phyloP scores from a whole-genome alignment of 2,797 vertebrate species.

The Ciconia nigra region DNA sequence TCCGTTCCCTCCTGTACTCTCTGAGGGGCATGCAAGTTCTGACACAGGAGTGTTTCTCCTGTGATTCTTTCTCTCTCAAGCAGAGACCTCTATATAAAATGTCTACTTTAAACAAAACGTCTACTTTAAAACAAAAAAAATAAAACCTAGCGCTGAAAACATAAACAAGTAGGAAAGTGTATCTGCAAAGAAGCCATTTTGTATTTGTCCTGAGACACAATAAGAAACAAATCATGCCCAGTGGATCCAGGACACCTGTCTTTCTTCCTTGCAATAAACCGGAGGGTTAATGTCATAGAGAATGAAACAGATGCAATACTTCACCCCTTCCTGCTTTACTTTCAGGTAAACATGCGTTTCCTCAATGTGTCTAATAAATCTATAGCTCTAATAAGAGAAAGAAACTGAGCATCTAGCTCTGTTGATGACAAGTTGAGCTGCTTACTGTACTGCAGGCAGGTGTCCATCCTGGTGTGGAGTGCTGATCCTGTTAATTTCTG shows the following conservation, averaged over 20 bases:
- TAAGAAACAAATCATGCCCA: not conserved
- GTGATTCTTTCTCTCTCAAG: not conserved
- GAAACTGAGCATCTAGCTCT: not conserved
- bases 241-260: not conserved
- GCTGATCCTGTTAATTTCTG: conserved; percentile 72
- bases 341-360: not conserved
- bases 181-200: not conserved
- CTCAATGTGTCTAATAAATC: not conserved
- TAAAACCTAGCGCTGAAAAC: not conserved
- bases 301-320: not conserved
- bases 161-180: not conserved
- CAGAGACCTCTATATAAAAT: not conserved
- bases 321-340: not conserved
- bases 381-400: not conserved
- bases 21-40: not conserved
- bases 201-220: not conserved
- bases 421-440: not conserved
- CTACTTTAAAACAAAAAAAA: not conserved
- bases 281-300: not conserved
- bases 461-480: not conserved
- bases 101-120: not conserved
- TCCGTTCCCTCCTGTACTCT: not conserved
- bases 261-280: not conserved
- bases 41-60: not conserved
- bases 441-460: conserved; percentile 14